Percentiles rank a stretch among this genome's conserved stretches.
These are phyloP conservation scores for Euborellia annulipes DNA, from an alignment of 1,140 invertebrate genomes.

Conservation along the genomic window DNA sequence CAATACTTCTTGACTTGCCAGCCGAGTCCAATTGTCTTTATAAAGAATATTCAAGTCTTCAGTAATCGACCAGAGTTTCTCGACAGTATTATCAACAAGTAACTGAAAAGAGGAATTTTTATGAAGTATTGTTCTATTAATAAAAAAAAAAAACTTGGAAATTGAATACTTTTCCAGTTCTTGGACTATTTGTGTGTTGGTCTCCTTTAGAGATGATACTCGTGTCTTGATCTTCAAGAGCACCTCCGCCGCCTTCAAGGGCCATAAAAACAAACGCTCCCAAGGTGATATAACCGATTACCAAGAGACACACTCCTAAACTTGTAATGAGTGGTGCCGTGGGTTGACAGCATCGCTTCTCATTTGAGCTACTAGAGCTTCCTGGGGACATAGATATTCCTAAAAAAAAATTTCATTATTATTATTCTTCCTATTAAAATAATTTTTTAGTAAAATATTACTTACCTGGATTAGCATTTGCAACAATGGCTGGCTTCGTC, in stretches of 20 bases:
- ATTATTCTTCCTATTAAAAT: too few relatives aligned
- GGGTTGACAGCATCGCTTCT: neutral
- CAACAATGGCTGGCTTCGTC: too few relatives aligned
- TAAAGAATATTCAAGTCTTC: constrained; percentile 87
- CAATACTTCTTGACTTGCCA: constrained; percentile 67
- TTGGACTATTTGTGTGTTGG: too few relatives aligned
- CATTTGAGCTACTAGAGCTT: too few relatives aligned
- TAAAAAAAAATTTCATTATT: too few relatives aligned
- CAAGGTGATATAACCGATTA: constrained; percentile 75
- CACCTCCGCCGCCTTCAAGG: constrained; percentile 44
- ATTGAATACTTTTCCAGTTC: too few relatives aligned
- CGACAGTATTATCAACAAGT: constrained; percentile 39
- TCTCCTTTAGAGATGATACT: too few relatives aligned
- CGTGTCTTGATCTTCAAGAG: constrained; percentile 9
- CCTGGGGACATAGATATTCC: too few relatives aligned
- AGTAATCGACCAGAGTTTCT: constrained; percentile 81
- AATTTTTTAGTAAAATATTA: too few relatives aligned
- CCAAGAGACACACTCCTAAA: constrained; percentile 64
- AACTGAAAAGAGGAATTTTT: constrained; percentile 12
- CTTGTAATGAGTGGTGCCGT: constrained; percentile 23
- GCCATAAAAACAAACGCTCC: constrained; percentile 86
- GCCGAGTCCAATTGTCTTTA: constrained; percentile 83
- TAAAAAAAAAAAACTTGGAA: too few relatives aligned
- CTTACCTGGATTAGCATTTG: too few relatives aligned
- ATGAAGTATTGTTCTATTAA: too few relatives aligned